Conservation (phyloP, 2,113 vertebrate species). For the Ictalurus punctatus region DNA sequence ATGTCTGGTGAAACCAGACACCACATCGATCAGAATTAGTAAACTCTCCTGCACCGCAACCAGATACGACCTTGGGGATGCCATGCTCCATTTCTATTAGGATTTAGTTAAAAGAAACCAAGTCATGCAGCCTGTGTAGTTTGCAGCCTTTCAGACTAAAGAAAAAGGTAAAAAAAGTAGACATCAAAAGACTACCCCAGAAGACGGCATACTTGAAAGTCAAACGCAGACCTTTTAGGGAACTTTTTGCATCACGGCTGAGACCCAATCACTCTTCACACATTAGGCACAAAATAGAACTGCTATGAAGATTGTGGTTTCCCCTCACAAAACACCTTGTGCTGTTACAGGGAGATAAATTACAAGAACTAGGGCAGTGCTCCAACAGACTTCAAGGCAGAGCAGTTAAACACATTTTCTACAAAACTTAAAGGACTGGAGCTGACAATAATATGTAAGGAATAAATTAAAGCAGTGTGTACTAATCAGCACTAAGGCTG, state of each 20-base stretch:
- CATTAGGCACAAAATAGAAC: slow-evolving; percentile 55
- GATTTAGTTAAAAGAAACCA: slow-evolving; percentile 56
- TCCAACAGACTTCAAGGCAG: background rate
- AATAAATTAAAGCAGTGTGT: background rate
- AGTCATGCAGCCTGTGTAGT: slow-evolving; percentile 41
- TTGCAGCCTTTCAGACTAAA: slow-evolving; percentile 21
- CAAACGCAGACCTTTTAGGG: background rate
- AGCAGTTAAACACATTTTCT: background rate
- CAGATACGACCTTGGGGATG: slow-evolving; percentile 28
- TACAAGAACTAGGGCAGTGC: slow-evolving; percentile 17
- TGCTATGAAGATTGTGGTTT: slow-evolving; percentile 51
- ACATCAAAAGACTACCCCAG: slow-evolving; percentile 45
- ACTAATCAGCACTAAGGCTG: background rate
- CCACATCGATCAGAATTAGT: slow-evolving; percentile 32
- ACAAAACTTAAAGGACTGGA: background rate
- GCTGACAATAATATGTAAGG: background rate
- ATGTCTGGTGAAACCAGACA: slow-evolving; percentile 18
- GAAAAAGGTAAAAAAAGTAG: background rate
- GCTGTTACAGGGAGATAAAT: slow-evolving; percentile 7
- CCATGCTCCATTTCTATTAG: slow-evolving; percentile 36
- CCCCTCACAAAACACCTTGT: slow-evolving; percentile 12
- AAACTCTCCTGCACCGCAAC: slow-evolving; percentile 25
- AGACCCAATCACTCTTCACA: slow-evolving; percentile 58
- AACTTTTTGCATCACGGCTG: no score
- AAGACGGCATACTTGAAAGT: slow-evolving; percentile 37